phyloP scores from a whole-genome alignment of 2,113 vertebrate genomes.

The Heloderma charlesbogerti region DNA sequence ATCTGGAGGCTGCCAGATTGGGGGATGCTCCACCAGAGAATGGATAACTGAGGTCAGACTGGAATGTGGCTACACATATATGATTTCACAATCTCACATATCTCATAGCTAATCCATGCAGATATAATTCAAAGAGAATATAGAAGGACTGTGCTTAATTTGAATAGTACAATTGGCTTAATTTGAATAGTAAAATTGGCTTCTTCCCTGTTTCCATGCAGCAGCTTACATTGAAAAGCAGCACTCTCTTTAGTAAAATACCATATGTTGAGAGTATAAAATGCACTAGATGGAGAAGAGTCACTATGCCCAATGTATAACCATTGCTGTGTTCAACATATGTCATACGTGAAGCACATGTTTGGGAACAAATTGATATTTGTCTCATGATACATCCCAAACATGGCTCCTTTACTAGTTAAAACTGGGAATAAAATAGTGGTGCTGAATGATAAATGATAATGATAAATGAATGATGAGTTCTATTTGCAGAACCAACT shows the following conservation, averaged over 20 bases:
- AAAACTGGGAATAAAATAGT: background rate
- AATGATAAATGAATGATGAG: background rate
- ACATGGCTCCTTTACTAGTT: background rate
- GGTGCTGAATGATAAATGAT: background rate
- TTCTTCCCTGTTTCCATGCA: conserved; percentile 19
- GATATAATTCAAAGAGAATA: background rate
- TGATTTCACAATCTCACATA: background rate
- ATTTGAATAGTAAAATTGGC: conserved; percentile 20
- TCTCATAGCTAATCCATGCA: background rate
- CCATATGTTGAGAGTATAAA: conserved; percentile 22
- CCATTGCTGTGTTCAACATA: conserved; percentile 19
- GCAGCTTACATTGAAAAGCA: conserved; percentile 17
- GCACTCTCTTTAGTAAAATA: conserved; percentile 22
- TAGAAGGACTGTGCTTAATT: background rate
- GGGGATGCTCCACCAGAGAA: background rate
- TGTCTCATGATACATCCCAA: background rate
- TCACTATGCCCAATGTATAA: background rate
- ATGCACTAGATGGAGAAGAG: background rate
- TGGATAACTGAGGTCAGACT: background rate
- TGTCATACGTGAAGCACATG: background rate
- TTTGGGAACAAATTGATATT: conserved; percentile 19
- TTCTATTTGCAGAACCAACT: background rate
- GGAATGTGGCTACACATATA: background rate
- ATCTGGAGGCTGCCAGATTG: no score
- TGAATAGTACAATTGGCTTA: conserved; percentile 13